Percentiles rank a stretch among this genome's conserved stretches.
Evolutionary conservation across 2,113 vertebrate genomes (phyloP).

Genomic region (Octodon degus): DNA sequence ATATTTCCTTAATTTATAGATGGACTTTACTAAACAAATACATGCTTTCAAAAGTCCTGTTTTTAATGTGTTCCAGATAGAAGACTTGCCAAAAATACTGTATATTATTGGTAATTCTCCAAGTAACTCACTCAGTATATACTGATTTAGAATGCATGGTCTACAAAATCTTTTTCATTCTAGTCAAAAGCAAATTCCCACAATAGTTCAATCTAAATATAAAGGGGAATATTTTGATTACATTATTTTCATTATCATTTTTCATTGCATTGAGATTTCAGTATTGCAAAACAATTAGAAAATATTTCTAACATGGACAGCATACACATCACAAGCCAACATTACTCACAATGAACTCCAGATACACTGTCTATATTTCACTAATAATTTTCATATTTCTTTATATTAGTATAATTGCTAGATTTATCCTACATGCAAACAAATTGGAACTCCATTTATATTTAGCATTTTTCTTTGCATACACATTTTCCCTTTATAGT

Average conservation of each 20-base stretch:
- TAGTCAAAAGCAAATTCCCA: slow-evolving; percentile 22
- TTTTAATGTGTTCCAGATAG: not conserved
- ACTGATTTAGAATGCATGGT: not conserved
- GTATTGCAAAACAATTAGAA: not conserved
- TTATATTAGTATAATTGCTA: not conserved
- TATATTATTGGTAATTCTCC: not conserved
- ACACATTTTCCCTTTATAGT: not conserved
- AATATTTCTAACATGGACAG: not conserved
- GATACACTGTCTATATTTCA: not conserved
- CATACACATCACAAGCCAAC: not conserved
- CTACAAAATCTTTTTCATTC: not conserved
- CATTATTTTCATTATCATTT: not conserved
- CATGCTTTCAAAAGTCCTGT: not conserved
- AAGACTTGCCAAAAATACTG: not conserved
- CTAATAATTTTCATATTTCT: not conserved
- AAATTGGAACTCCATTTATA: not conserved
- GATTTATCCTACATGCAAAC: not conserved
- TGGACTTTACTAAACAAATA: not conserved
- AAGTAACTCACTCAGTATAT: not conserved
- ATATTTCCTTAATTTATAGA: not conserved
- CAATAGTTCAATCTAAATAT: not conserved
- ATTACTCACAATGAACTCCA: not conserved
- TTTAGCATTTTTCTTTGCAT: not conserved
- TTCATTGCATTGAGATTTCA: not conserved
- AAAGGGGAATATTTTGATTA: not conserved